phyloP scores from a whole-genome alignment of 2,113 vertebrate genomes.

The Nannospalax galili region DNA sequence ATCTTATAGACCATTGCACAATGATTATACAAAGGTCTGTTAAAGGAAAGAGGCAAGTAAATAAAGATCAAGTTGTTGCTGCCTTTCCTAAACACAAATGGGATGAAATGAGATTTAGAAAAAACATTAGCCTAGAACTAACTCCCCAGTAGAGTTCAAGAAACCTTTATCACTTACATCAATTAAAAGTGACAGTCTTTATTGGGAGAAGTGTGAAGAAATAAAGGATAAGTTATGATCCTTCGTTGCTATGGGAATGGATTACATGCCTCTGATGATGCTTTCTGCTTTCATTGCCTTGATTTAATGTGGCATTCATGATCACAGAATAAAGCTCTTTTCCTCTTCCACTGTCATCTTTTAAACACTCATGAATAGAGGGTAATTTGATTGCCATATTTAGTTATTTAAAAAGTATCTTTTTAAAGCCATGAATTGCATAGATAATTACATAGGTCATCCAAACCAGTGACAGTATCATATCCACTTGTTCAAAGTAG shows the following conservation, averaged over 20 bases:
- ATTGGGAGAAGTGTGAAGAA: constrained; percentile 26
- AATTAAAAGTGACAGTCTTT: constrained; percentile 55
- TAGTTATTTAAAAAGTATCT: neutral
- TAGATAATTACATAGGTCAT: neutral
- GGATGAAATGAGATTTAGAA: constrained; percentile 38
- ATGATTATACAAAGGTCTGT: neutral
- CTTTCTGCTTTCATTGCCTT: neutral
- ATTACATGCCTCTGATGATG: neutral
- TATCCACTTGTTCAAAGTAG: neutral
- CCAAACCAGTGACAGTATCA: neutral
- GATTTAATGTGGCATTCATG: constrained; percentile 39
- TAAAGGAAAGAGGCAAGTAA: constrained; percentile 16
- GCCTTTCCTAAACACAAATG: constrained; percentile 21
- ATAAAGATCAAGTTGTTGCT: constrained; percentile 52
- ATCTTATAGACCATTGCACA: neutral
- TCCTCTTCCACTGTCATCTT: neutral
- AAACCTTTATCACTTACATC: constrained; percentile 32
- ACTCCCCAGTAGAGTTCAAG: constrained; percentile 7
- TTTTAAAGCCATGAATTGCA: neutral
- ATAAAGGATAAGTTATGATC: constrained; percentile 56
- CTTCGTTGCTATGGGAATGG: constrained; percentile 7
- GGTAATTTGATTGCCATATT: neutral
- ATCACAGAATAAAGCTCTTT: constrained; percentile 29
- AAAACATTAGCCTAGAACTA: constrained; percentile 48
- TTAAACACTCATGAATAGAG: constrained; percentile 8